Evolutionary conservation across 1,140 invertebrate genomes (phyloP).

Genomic region (Papilio polyxenes): DNA sequence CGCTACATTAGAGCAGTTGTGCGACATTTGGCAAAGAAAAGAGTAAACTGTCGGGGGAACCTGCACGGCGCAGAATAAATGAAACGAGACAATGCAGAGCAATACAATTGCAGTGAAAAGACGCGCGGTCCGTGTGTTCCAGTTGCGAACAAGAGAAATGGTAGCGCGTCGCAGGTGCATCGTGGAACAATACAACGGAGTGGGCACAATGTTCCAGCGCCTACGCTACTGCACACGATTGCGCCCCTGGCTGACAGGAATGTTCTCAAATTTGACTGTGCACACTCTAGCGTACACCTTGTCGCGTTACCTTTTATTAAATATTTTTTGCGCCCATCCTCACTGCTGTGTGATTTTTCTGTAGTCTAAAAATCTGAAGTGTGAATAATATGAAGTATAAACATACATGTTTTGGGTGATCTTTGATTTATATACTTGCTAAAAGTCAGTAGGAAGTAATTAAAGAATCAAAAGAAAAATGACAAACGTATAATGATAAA

Average conservation of each 20-base stretch:
- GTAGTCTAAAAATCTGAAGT: not conserved
- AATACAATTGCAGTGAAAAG: slow-evolving; percentile 77
- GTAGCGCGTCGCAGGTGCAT: slow-evolving; percentile 64
- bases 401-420: too few relatives aligned
- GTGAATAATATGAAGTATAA: too few relatives aligned
- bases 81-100: slow-evolving; percentile 73
- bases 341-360: not conserved
- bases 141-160: slow-evolving; percentile 70
- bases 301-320: slow-evolving; percentile 30
- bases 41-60: slow-evolving; percentile 49
- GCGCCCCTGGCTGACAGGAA: slow-evolving; percentile 35
- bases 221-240: slow-evolving; percentile 28
- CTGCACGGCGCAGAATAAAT: slow-evolving; percentile 68
- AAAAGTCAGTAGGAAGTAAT: not conserved
- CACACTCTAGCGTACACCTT: slow-evolving; percentile 23
- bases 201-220: slow-evolving; percentile 54
- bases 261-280: slow-evolving; percentile 35
- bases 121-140: slow-evolving; percentile 67
- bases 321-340: not conserved
- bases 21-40: slow-evolving; percentile 51
- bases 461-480: not conserved
- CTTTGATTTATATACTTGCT: too few relatives aligned
- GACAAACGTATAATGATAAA: too few relatives aligned
- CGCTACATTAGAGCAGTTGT: slow-evolving; percentile 33
- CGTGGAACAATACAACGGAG: slow-evolving; percentile 58